Evolutionary conservation across 2,888 invertebrate genomes (phyloP).

Genomic region (Spicauda simplicius): DNA sequence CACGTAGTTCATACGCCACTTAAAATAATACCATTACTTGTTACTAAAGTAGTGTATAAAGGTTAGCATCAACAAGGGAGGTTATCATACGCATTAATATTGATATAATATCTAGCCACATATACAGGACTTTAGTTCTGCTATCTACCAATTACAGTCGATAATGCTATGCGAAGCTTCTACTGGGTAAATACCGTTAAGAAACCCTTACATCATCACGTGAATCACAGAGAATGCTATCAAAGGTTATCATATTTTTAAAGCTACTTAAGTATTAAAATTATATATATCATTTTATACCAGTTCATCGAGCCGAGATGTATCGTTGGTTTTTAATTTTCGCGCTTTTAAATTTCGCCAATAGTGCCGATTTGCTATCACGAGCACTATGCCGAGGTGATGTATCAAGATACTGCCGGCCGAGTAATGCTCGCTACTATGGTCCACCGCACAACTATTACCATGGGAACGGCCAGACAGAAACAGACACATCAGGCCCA

Average conservation of each 20-base stretch:
- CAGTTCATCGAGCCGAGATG: slow-evolving; percentile 6
- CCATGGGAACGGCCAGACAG: not conserved
- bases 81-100: not conserved
- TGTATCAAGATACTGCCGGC: slow-evolving; percentile 15
- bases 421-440: slow-evolving; percentile 1
- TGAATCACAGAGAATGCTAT: not conserved
- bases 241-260: not conserved
- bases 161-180: not conserved
- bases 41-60: not conserved
- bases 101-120: not conserved
- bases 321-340: slow-evolving; percentile 11
- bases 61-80: not conserved
- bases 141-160: not conserved
- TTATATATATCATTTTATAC: not conserved
- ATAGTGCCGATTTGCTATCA: not conserved
- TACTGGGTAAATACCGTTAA: not conserved
- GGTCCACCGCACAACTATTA: slow-evolving; percentile 18
- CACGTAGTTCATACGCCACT: too few species aligned
- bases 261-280: not conserved
- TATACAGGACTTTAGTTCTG: too few species aligned
- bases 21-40: too few species aligned
- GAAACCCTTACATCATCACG: not conserved
- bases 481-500: not conserved
- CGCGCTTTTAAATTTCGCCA: not conserved
- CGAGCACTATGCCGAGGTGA: not conserved